Evolutionary conservation across 1,140 invertebrate species (phyloP).

Genomic region (Meloidogyne chitwoodi): DNA sequence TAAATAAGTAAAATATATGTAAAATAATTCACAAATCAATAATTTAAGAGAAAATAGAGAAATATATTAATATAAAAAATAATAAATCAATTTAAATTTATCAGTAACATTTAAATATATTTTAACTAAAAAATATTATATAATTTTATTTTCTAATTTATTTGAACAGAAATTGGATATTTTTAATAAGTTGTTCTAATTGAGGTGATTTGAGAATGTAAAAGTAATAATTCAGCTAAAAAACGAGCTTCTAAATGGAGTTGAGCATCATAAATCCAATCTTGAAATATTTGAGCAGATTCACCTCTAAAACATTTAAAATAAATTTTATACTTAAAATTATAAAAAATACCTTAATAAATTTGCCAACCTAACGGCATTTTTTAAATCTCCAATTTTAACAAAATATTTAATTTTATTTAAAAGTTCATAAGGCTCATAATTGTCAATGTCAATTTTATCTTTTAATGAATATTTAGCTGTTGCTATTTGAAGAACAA

Average conservation of each 20-base stretch:
- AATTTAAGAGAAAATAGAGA: too few relatives aligned
- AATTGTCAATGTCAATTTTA: constrained; percentile 62
- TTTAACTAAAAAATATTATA: too few relatives aligned
- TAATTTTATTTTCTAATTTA: too few relatives aligned
- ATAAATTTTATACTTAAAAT: not conserved
- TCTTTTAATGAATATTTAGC: constrained; percentile 59
- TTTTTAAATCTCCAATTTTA: constrained; percentile 73
- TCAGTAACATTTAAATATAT: too few relatives aligned
- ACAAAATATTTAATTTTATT: constrained; percentile 77
- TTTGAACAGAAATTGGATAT: too few relatives aligned
- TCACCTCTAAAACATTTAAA: constrained; percentile 66
- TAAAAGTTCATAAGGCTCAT: constrained; percentile 78
- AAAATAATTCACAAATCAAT: not conserved
- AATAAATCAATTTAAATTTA: too few relatives aligned
- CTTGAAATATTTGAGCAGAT: constrained; percentile 72
- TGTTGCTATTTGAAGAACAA: constrained; percentile 60
- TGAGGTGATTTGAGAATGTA: constrained; percentile 51
- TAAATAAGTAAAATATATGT: too few relatives aligned
- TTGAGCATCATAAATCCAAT: constrained; percentile 80
- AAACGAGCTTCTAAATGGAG: constrained; percentile 81
- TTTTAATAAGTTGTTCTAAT: constrained; percentile 21
- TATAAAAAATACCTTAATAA: constrained; percentile 67
- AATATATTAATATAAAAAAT: too few relatives aligned
- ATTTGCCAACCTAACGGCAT: constrained; percentile 81
- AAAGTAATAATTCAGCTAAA: constrained; percentile 77